Evolutionary conservation across 2,113 vertebrate species (phyloP), one percentile per base, ranked within the genome.

Genomic region (Platichthys stellatus): DNA sequence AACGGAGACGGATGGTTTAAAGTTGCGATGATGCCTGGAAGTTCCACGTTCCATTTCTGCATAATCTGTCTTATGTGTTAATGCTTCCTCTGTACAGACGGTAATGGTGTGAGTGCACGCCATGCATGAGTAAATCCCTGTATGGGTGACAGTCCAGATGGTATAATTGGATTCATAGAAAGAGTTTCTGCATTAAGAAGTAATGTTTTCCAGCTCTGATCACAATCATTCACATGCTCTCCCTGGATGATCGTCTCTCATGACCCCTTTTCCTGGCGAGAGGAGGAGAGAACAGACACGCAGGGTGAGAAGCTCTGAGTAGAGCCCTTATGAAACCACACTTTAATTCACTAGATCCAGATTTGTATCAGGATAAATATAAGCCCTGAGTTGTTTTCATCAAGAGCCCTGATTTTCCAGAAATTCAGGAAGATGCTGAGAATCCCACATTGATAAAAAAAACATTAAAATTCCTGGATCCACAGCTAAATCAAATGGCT

Each of bases 51-150:
- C 23, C 57, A 80, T 78, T 76, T 53, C 72, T 66, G 60, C 38
- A 69, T 70, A 82, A 80, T 82, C 57, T 80, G 70, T 72, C 75
- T 65, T 67, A 74, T 61, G 66, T 71, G 51, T 61, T 73, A 82
- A 85, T 56, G 80, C 56, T 47, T 66, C 35, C 68, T 77, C 72
- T 86, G 68, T 76, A 74, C 76, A 81, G 65, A 78, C 54, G 65
- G 43, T 77, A 80, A 80, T 72, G 69, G 69, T 64, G 74, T 82
- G 76, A 69, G 71, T 38, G 81, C 7, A 61, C 63, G 65, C 68
- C 72, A 80, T 35, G 63, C 66, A 15, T 6, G 45, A 69, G 43
- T 63, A 72, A 45, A 47, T 64, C 31, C 72, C 60, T 26, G 13
- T 38, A 63, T 51, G 24, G 51, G 62, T 74, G 67, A 73, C 24